Evolutionary conservation across 2,888 invertebrate genomes (phyloP).

Genomic region (Escarpia spicata): DNA sequence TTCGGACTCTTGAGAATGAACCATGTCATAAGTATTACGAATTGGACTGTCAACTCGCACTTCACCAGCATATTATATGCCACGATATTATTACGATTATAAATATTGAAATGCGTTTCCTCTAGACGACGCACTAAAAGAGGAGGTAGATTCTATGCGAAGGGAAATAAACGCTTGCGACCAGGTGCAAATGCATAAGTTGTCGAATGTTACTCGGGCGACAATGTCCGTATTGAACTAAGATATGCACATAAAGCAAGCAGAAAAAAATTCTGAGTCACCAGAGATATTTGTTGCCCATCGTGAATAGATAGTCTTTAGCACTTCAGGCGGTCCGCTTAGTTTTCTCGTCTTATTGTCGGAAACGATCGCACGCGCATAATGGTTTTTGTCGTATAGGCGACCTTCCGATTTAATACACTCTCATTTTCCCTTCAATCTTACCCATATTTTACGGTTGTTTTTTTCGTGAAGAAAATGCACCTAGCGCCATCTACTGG

Average conservation of each 20-base stretch:
- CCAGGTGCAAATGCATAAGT: neutral
- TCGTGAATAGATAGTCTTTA: conserved; percentile 1
- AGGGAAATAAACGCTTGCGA: neutral
- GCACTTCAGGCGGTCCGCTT: neutral
- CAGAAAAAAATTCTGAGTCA: neutral
- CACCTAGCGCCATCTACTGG: neutral
- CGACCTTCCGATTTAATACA: neutral
- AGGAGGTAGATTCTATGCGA: neutral
- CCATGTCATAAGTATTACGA: neutral
- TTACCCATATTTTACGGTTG: neutral
- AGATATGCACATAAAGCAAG: neutral
- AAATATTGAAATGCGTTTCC: neutral
- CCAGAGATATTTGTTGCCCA: neutral
- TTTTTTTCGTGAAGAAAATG: neutral
- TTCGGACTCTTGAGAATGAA: neutral
- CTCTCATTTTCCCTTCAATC: neutral
- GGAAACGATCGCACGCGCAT: conserved; percentile 1
- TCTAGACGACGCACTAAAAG: neutral
- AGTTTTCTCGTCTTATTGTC: conserved; percentile 16
- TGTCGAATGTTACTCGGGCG: neutral
- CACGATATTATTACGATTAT: neutral
- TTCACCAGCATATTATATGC: neutral
- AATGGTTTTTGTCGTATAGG: neutral
- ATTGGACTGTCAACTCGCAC: neutral
- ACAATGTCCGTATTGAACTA: neutral